Evolutionary conservation across 2,797 vertebrate genomes (phyloP).

Genomic region (Gallinago nigripennis): DNA sequence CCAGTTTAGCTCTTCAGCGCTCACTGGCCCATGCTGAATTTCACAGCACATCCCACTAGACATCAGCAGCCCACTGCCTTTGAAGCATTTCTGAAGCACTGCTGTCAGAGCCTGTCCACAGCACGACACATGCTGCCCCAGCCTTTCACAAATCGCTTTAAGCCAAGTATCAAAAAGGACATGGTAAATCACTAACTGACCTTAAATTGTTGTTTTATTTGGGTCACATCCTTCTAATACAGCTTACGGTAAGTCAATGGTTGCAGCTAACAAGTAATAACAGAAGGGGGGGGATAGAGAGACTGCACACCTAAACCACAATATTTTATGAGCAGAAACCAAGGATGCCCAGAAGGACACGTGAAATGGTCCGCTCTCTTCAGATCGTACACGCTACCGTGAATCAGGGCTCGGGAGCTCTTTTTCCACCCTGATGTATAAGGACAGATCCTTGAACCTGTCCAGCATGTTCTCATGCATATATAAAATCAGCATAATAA

Average conservation of each 20-base stretch:
- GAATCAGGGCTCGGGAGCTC: neutral
- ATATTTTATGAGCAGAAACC: neutral
- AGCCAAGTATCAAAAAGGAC: neutral
- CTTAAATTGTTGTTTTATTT: neutral
- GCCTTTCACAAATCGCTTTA: neutral
- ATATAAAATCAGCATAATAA: neutral
- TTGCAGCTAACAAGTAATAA: neutral
- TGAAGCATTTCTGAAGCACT: neutral
- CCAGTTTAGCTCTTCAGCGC: neutral
- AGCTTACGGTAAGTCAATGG: neutral
- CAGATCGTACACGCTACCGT: neutral
- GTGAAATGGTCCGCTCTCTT: neutral
- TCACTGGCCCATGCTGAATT: neutral
- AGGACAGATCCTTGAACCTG: neutral
- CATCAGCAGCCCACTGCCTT: neutral
- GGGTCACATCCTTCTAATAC: neutral
- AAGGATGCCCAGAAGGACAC: neutral
- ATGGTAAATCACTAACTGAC: slow-evolving; percentile 3
- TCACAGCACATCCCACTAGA: neutral
- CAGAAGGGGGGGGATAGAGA: neutral
- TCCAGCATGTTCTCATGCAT: neutral
- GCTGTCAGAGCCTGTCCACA: neutral
- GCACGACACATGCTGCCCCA: neutral
- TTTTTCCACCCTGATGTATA: neutral
- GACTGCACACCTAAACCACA: neutral